phyloP scores from a whole-genome alignment of 2,797 vertebrate genomes.

The Bovichtus variegatus region DNA sequence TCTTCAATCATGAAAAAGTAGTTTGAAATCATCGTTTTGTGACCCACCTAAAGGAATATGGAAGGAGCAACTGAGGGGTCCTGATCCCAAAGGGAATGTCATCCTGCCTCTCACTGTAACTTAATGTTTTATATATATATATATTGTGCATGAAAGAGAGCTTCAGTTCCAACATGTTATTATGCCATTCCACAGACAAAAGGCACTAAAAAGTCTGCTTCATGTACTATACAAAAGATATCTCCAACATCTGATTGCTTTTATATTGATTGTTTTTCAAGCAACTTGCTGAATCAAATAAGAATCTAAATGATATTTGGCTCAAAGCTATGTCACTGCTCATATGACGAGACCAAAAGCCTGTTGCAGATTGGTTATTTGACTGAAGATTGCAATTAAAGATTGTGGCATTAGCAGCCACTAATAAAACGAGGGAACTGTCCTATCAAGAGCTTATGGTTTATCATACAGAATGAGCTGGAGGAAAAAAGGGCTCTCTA shows the following conservation, averaged over 20 bases:
- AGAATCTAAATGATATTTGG: slow-evolving; percentile 35
- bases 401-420: slow-evolving; percentile 40
- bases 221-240: slow-evolving; percentile 12
- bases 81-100: slow-evolving; percentile 15
- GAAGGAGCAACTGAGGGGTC: background rate
- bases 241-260: slow-evolving; percentile 27
- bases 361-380: slow-evolving; percentile 1
- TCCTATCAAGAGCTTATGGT: slow-evolving; percentile 9
- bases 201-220: background rate
- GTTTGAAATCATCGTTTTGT: slow-evolving; percentile 27
- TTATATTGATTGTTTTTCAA: slow-evolving; percentile 10
- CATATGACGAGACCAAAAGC: slow-evolving; percentile 58
- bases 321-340: slow-evolving; percentile 48
- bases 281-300: slow-evolving; percentile 10
- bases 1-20: slow-evolving; percentile 98
- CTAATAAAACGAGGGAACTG: slow-evolving; percentile 8
- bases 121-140: slow-evolving; percentile 37
- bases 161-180: slow-evolving; percentile 10
- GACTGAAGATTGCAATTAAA: slow-evolving; percentile 38
- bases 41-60: background rate
- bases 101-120: slow-evolving; percentile 28
- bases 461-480: slow-evolving; percentile 38
- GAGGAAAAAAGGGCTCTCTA: slow-evolving; percentile 44
- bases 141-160: slow-evolving; percentile 21
- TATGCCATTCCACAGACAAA: background rate